Base-by-base conservation (phyloP, 2,113 vertebrate species). In the Epinephelus moara region DNA sequence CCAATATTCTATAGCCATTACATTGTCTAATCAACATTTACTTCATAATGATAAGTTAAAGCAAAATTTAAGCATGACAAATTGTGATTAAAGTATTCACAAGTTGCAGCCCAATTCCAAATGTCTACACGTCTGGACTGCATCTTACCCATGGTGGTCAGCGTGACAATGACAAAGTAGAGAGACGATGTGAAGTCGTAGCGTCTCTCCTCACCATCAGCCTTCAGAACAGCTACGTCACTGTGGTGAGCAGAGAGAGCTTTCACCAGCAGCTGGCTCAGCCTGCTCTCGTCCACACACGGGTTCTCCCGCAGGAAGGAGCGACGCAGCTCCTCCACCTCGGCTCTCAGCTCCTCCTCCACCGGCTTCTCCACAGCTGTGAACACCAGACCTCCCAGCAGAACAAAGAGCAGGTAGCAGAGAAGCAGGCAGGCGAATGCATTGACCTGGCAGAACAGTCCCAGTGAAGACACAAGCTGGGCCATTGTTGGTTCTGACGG, bases 61-160 rank as follows among this genome's bases (percentile, higher is more conserved):
- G 10, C 40, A 42, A 11, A 42, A 37, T 37, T 37, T 37, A 37
- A 42, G 5, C 27, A 52, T 5, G 21, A 2, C 6, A 69, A 21
- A 6, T 1, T 50, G 47, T 50, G 15, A 66, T 47, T 40, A 17
- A 66, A 14, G 17, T 25, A 47, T 47, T 66, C 13, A 21, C 12
- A 52, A 25, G 23, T 18, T 50, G 50, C 30, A 15, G 50, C 23
- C 17, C 11, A 0, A 6, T 30, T 27, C 8, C 1, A 17, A 10
- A 17, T 23, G 0, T 11, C 7, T 6, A 10, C 55, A 21, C 4
- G 1, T n/a, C 45, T 2, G 4, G 25, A 33, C 11, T 33, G 12
- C 1, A n/a, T 23, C 67, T 93, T 91, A 96, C 96, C 96, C 14
- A 95, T 95, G 45, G 96, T 96, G 47, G 95, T 96, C 84, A 96